phyloP scores from a whole-genome alignment of 2,888 invertebrate species.

The Dioctria rufipes region DNA sequence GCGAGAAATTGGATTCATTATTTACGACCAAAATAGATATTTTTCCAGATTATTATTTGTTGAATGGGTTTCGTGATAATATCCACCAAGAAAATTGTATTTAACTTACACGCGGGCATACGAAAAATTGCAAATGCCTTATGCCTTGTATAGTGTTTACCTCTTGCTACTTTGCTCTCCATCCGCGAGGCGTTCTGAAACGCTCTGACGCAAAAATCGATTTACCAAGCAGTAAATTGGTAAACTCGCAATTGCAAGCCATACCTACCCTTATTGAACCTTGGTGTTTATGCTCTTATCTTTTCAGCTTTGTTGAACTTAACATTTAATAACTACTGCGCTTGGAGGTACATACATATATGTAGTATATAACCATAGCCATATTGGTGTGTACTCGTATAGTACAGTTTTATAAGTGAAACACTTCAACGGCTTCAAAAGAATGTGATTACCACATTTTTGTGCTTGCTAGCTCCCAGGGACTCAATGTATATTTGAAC shows the following conservation, averaged over 20 bases:
- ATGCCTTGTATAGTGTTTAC: neutral
- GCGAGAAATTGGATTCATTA: slow-evolving; percentile 63
- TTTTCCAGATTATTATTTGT: slow-evolving; percentile 62
- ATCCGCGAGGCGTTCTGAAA: neutral
- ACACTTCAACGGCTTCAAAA: too few species aligned
- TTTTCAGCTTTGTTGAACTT: slow-evolving; percentile 17
- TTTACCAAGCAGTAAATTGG: slow-evolving; percentile 33
- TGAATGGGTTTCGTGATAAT: slow-evolving; percentile 63
- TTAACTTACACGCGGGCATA: slow-evolving; percentile 16
- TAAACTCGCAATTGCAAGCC: neutral
- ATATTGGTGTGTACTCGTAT: too few species aligned
- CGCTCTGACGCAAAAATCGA: slow-evolving; percentile 35
- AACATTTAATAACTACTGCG: slow-evolving; percentile 17
- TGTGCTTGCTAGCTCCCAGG: too few species aligned
- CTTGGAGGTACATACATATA: neutral
- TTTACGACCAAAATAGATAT: slow-evolving; percentile 63
- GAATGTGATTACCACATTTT: too few species aligned
- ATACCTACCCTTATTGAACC: neutral
- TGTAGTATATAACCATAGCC: too few species aligned
- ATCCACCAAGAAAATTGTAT: slow-evolving; percentile 59
- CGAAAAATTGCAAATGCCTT: slow-evolving; percentile 33
- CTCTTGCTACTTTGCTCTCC: neutral
- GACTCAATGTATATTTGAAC: neutral
- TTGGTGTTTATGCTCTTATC: slow-evolving; percentile 18
- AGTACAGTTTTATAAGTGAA: too few species aligned